These are phyloP conservation scores for Luehdorfia chinensis DNA, from an alignment of 1,140 invertebrate species.

Conservation along the genomic window DNA sequence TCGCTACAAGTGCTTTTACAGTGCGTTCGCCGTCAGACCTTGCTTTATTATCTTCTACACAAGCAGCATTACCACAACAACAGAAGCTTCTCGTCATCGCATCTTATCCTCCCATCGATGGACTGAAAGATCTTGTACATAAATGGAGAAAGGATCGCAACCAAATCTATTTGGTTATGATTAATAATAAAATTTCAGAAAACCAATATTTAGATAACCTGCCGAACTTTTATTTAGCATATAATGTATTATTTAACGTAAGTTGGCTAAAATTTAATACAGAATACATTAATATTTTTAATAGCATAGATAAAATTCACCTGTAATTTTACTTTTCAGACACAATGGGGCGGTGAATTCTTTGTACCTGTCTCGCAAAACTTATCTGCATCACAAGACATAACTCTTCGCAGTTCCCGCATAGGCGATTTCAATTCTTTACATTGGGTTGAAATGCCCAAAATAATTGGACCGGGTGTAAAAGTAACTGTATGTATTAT, in stretches of 20 bases:
- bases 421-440: slow-evolving; percentile 30
- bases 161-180: slow-evolving; percentile 30
- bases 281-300: too few species aligned
- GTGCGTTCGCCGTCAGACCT: slow-evolving; percentile 27
- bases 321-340: slow-evolving; percentile 20
- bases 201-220: slow-evolving; percentile 26
- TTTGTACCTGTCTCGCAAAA: slow-evolving; percentile 24
- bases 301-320: too few species aligned
- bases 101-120: slow-evolving; percentile 22
- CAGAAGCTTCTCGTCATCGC: slow-evolving; percentile 31
- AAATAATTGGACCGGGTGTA: slow-evolving; percentile 19
- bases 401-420: slow-evolving; percentile 22
- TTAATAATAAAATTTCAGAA: slow-evolving; percentile 24
- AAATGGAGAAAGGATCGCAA: slow-evolving; percentile 28
- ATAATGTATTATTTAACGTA: slow-evolving; percentile 37
- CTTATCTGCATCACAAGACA: background rate
- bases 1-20: slow-evolving; percentile 24
- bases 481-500: slow-evolving; percentile 38
- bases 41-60: slow-evolving; percentile 14
- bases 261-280: too few species aligned
- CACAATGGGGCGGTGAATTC: slow-evolving; percentile 32
- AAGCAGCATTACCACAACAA: slow-evolving; percentile 19
- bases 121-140: slow-evolving; percentile 40
- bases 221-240: slow-evolving; percentile 28
- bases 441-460: slow-evolving; percentile 29